Conservation (phyloP, 2,113 vertebrate genomes). For the Turnix velox region DNA sequence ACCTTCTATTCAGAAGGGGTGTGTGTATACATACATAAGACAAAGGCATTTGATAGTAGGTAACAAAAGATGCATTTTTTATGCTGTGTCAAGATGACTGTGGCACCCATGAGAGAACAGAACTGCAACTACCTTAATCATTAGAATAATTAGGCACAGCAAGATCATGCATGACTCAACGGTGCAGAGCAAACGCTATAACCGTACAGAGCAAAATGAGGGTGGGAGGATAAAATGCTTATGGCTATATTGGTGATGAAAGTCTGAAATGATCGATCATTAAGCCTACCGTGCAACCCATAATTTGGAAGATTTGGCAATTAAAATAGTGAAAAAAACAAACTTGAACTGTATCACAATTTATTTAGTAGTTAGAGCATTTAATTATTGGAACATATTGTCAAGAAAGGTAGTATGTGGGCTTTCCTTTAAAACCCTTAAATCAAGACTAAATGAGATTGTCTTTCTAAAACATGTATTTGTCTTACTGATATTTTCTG, state of each 20-base stretch:
- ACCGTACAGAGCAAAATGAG: background rate
- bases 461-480: background rate
- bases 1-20: conserved; percentile 6
- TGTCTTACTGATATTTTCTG: background rate
- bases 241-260: background rate
- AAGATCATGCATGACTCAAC: background rate
- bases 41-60: background rate
- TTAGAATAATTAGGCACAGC: background rate
- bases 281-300: background rate
- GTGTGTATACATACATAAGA: background rate
- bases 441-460: background rate
- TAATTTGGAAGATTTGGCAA: background rate
- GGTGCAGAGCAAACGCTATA: background rate
- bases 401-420: background rate
- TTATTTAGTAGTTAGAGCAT: background rate
- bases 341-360: background rate
- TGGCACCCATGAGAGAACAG: background rate
- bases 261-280: background rate
- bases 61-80: background rate
- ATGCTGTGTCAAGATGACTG: background rate
- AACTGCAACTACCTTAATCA: background rate
- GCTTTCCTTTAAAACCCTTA: background rate
- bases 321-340: background rate
- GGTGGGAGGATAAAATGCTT: background rate
- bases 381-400: background rate